Evolutionary conservation across 2,797 vertebrate species (phyloP).

Genomic region (Lepilemur ruficaudatus): DNA sequence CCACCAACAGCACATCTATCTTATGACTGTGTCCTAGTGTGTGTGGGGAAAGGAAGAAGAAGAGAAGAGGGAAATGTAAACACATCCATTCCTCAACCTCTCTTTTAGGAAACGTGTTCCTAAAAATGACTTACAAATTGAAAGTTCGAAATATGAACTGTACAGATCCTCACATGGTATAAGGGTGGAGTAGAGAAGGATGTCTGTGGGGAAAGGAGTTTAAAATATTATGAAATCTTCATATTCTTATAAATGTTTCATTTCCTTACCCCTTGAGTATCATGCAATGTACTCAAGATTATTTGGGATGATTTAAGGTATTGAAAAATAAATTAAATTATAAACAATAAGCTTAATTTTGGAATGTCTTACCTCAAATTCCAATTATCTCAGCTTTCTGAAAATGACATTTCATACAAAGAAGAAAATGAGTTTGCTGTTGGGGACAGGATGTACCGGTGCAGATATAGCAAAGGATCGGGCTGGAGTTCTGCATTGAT

Average conservation of each 20-base stretch:
- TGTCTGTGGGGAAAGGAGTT: not conserved
- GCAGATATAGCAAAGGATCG: not conserved
- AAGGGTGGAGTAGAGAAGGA: not conserved
- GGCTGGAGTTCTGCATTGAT: not conserved
- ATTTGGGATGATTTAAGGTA: not conserved
- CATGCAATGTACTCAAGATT: not conserved
- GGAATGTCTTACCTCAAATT: slow-evolving; percentile 34
- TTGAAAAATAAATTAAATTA: slow-evolving; percentile 25
- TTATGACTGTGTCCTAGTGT: not conserved
- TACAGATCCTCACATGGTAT: not conserved
- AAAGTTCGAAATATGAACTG: not conserved
- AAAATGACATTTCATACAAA: not conserved
- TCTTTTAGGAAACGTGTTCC: not conserved
- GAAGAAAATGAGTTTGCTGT: not conserved
- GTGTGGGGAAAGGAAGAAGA: not conserved
- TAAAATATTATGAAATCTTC: slow-evolving; percentile 6
- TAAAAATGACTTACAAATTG: not conserved
- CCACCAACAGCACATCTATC: not conserved
- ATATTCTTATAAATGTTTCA: not conserved
- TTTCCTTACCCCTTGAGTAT: not conserved
- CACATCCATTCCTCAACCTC: not conserved
- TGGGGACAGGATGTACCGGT: not conserved
- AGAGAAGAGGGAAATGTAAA: not conserved
- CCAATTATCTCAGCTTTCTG: slow-evolving; percentile 19
- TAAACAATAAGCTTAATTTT: slow-evolving; percentile 12